phyloP scores from a whole-genome alignment of 2,797 vertebrate genomes.

The Melanotaenia parkinsoni region DNA sequence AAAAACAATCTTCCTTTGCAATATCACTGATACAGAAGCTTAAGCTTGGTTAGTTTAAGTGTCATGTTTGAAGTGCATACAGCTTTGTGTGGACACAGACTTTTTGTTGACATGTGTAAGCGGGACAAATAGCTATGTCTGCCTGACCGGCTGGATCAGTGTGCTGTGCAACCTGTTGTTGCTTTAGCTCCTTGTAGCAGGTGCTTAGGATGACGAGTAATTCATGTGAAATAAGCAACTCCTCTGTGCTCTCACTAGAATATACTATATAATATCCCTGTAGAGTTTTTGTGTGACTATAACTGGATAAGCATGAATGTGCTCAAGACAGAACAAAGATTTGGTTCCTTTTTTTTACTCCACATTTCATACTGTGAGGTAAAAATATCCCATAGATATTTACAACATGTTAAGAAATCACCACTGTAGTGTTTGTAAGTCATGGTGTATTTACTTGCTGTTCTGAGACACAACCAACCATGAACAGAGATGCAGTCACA shows the following conservation, averaged over 20 bases:
- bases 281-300: neutral
- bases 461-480: neutral
- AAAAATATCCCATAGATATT: neutral
- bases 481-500: neutral
- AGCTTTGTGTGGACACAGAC: neutral
- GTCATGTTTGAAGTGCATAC: neutral
- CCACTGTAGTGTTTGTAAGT: neutral
- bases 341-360: slow-evolving; percentile 22
- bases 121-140: neutral
- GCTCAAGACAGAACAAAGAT: slow-evolving; percentile 11
- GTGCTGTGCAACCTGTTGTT: neutral
- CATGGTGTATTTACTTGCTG: neutral
- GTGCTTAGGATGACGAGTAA: neutral
- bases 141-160: slow-evolving; percentile 6
- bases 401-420: neutral
- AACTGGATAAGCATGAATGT: slow-evolving; percentile 17
- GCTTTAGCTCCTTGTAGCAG: slow-evolving; percentile 8
- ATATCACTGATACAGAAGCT: neutral
- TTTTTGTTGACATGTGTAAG: slow-evolving; percentile 17
- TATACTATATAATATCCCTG: neutral
- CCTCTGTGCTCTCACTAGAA: neutral
- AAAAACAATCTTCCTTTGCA: neutral
- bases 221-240: neutral
- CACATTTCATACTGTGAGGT: neutral
- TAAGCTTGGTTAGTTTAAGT: neutral